A percentile compares a stretch with the other conserved stretches of the same genome.
These are phyloP conservation scores for Lucinisca nassula DNA, from an alignment of 2,888 invertebrate genomes.

Conservation along the genomic window DNA sequence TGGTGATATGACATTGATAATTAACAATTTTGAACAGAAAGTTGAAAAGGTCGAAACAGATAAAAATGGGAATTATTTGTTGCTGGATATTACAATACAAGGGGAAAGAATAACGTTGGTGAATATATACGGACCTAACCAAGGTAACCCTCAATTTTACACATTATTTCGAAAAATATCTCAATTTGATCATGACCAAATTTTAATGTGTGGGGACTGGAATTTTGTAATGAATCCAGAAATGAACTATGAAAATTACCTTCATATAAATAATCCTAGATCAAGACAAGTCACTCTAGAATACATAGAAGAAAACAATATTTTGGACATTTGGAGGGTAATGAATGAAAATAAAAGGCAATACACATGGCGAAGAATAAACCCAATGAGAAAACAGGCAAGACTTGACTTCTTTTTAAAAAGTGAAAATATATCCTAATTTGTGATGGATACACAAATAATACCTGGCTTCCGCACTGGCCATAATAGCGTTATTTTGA, in stretches of 20 bases:
- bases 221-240: neutral
- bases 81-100: neutral
- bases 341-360: constrained; percentile 4
- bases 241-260: neutral
- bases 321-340: neutral
- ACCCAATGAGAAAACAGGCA: neutral
- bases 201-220: neutral
- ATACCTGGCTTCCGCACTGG: neutral
- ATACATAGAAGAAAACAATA: neutral
- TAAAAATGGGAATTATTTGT: neutral
- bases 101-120: neutral
- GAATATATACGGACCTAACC: neutral
- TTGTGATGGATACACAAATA: neutral
- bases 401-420: neutral
- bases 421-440: neutral
- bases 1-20: neutral
- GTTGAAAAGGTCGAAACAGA: neutral
- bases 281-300: neutral
- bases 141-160: neutral
- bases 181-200: neutral
- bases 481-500: neutral
- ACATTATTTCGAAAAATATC: neutral
- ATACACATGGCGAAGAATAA: neutral
- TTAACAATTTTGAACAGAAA: neutral
- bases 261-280: neutral